Evolutionary conservation across 2,888 invertebrate species (phyloP), one percentile per base, ranked within the genome.

Genomic region (Cataglyphis albicans): DNA sequence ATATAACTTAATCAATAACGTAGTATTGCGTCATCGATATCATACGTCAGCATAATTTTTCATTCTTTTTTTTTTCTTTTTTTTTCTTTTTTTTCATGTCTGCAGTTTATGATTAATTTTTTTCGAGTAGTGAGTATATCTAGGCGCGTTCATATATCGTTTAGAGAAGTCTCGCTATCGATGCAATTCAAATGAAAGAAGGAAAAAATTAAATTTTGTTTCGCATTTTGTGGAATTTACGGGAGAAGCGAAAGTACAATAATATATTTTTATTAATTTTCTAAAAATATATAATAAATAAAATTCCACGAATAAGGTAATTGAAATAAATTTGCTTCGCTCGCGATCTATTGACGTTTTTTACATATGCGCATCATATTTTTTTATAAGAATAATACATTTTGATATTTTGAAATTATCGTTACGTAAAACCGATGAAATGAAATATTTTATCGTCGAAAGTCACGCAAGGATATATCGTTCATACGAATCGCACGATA

Each of bases 141-240:
- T 44, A 18, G 6, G n/a, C 9, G 21, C 1, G 25, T 65, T 67
- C 25, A 25, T 67, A 67, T 55, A 76, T 76, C 55, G 29, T 41
- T 38, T 12, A 4, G n/a, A 3, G n/a, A 68, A 68, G n/a, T 67
- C 35, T 67, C n/a, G 29, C 38, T 55, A 65, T 55, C 21, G 15
- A 41, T 4, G 52, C 52, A 75, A 76, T 55, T 67, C 29, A 76
- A 9, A 48, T 12, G 15, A 15, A 12, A 6, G 35, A 35, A 3
- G 6, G 35, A 12, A 65, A 38, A 67, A 67, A 55, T 29, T 41
- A 65, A 76, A 64, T 76, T 21, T 25, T 25, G 18, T 48, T 48
- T 44, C 1, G 44, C 5, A 18, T 44, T 44, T 44, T 48, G 6
- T 18, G 6, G 6, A n/a, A n/a, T 52, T 52, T 52, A n/a, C 6